phyloP scores from a whole-genome alignment of 2,113 vertebrate genomes.

The Scartelaos histophorus region DNA sequence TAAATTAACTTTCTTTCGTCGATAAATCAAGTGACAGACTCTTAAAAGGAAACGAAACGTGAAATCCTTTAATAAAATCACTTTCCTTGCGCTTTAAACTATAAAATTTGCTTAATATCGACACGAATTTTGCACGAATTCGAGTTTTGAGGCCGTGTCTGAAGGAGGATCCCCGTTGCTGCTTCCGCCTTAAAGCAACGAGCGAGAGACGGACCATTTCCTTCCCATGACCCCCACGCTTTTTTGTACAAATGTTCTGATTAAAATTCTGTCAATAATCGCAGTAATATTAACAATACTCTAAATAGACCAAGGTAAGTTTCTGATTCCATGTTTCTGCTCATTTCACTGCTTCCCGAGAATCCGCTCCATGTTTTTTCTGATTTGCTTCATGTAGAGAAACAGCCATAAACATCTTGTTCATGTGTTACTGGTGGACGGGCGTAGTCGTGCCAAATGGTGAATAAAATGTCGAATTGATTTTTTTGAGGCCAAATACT shows the following conservation, averaged over 20 bases:
- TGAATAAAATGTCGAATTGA: not conserved
- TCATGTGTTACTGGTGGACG: constrained; percentile 72
- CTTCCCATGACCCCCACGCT: not conserved
- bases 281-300: constrained; percentile 8
- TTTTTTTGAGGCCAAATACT: constrained; percentile 43
- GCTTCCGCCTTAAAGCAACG: constrained; percentile 31
- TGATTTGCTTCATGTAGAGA: constrained; percentile 42
- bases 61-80: not conserved
- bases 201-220: constrained; percentile 13
- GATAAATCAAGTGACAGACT: no score
- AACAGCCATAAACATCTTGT: constrained; percentile 82
- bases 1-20: no score
- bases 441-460: constrained; percentile 2
- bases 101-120: no score
- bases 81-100: not conserved
- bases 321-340: constrained; percentile 7
- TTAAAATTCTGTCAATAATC: no score
- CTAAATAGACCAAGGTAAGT: constrained; percentile 67
- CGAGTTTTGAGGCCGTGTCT: not conserved
- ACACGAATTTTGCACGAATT: not conserved
- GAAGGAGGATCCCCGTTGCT: constrained; percentile 20
- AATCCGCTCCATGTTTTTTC: constrained; percentile 14
- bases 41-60: no score
- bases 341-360: constrained; percentile 28
- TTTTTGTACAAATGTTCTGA: constrained; percentile 12